Conservation (phyloP, 2,797 vertebrate genomes). For the Rhodeus uyekii region DNA sequence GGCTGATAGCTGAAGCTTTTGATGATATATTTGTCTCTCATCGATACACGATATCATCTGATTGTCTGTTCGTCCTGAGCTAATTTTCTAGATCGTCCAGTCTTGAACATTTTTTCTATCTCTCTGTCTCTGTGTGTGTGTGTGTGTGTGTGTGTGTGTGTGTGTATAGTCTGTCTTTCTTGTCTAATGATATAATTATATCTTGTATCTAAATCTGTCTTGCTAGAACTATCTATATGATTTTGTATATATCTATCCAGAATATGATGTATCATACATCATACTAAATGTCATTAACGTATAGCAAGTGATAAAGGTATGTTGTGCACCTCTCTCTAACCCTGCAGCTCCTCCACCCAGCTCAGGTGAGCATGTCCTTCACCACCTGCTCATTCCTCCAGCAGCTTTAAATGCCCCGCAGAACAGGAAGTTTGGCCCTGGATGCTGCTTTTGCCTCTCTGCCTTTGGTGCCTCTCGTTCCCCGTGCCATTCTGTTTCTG, state of each 20-base stretch:
- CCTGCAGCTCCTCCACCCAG: conserved; percentile 33
- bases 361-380: conserved; percentile 66
- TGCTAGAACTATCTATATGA: neutral
- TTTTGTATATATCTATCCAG: neutral
- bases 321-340: conserved; percentile 23
- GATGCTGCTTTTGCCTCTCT: conserved; percentile 7
- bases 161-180: too few species aligned
- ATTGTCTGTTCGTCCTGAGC: neutral
- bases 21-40: too few species aligned
- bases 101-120: too few species aligned
- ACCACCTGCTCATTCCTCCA: conserved; percentile 74
- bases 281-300: neutral
- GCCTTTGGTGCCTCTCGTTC: conserved; percentile 22
- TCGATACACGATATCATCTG: neutral
- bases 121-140: too few species aligned
- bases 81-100: too few species aligned
- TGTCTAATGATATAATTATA: neutral
- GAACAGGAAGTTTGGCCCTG: conserved; percentile 50
- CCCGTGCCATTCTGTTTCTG: conserved; percentile 29
- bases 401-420: conserved; percentile 67
- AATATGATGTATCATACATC: neutral
- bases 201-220: neutral
- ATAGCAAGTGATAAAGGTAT: neutral
- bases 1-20: too few species aligned
- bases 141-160: too few species aligned